phyloP scores from a whole-genome alignment of 2,888 invertebrate genomes.

The Drosophila nr. perissopoda region DNA sequence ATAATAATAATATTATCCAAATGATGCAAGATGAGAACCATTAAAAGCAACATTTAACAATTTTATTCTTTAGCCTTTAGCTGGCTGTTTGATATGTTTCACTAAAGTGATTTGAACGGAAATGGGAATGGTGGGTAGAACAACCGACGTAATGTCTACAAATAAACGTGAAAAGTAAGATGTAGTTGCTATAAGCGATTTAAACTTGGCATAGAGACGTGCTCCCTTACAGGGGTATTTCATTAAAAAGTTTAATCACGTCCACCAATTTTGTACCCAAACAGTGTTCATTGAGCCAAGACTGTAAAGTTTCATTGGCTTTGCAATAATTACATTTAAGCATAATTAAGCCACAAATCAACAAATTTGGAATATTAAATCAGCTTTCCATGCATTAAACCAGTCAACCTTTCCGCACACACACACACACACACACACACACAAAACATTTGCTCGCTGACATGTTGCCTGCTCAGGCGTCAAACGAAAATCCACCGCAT shows the following conservation, averaged over 20 bases:
- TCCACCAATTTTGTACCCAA: neutral
- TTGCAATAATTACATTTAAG: neutral
- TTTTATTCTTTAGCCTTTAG: neutral
- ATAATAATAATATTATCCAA: neutral
- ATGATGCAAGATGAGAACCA: neutral
- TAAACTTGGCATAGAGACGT: neutral
- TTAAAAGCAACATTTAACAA: neutral
- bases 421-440: neutral
- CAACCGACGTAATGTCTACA: neutral
- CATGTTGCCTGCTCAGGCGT: slow-evolving; percentile 42
- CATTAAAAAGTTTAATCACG: neutral
- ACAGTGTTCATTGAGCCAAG: neutral
- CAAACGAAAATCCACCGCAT: neutral
- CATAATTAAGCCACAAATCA: slow-evolving; percentile 3
- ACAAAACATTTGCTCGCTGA: slow-evolving; percentile 22
- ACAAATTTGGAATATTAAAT: neutral
- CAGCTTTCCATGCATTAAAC: neutral
- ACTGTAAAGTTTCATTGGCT: neutral
- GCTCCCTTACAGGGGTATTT: neutral
- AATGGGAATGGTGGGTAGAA: neutral
- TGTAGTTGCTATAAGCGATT: neutral
- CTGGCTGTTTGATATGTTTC: neutral
- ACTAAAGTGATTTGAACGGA: neutral
- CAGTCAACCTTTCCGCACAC: neutral
- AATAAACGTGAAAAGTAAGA: slow-evolving; percentile 7